Evolutionary conservation across 2,888 invertebrate genomes (phyloP), one percentile per base, ranked within the genome.

Genomic region (Ochlodes sylvanus): DNA sequence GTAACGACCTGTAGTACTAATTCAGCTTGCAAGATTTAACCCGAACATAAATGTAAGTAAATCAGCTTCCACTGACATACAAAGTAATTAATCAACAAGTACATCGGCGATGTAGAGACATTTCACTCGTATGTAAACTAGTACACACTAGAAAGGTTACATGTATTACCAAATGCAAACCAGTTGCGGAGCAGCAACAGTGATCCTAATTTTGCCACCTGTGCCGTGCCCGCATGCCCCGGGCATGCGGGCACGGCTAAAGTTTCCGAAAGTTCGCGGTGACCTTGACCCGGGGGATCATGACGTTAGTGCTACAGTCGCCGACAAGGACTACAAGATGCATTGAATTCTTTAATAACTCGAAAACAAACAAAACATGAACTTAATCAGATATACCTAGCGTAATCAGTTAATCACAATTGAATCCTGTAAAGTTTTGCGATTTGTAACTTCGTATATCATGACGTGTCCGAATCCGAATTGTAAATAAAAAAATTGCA

Each of bases 181-280:
- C 62, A 62, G 42, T 52, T 14, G 54, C 7, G 38, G 32, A 34
- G 12, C 14, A 14, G 32, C 10, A 34, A 34, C 63, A 41, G 41
- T 63, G 19, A 21, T 54, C 63, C 63, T 54, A 61, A 54, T 21
- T 52, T 21, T 19, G 21, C 62, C 52, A 54, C 62, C 62, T 54
- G 62, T 21, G 41, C 27, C 50, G 34, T 34, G 34, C 34, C 34
- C 7, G 7, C 32, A 9, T 19, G 62, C 50, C 62, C 63, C 12
- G 27, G 63, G 63, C 54, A 7, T 55, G 27, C 15, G 42, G 41
- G n/a, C n/a, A n/a, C n/a, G n/a, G n/a, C n/a, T n/a, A n/a, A n/a
- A n/a, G n/a, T n/a, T 42, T 12, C 54, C 2, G 38, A 50, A 34
- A 54, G 54, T 27, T n/a, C n/a, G 12, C 14, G 9, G 38, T 17